These are phyloP conservation scores for Conus betulinus DNA, from an alignment of 1,140 invertebrate species.

Conservation along the genomic window DNA sequence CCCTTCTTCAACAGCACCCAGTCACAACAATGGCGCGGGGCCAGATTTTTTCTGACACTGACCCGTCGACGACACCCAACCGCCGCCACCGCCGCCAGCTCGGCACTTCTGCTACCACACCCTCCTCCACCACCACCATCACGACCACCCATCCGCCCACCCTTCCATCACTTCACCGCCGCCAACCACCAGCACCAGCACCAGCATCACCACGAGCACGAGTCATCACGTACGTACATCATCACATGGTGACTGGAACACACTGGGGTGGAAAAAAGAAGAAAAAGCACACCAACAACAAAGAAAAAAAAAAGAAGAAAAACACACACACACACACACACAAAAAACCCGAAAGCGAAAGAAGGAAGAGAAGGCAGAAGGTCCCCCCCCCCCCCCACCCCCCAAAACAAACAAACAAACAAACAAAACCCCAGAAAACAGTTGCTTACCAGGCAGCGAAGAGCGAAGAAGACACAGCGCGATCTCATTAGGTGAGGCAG, in stretches of 20 bases:
- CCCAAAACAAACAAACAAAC: neutral
- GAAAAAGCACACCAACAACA: conserved; percentile 19
- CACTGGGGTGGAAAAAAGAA: neutral
- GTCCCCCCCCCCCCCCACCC: too few relatives aligned
- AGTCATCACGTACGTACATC: too few relatives aligned
- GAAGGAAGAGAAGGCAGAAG: neutral
- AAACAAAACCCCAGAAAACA: neutral
- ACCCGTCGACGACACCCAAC: neutral
- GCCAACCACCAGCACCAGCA: too few relatives aligned
- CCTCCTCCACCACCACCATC: neutral
- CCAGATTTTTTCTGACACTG: neutral
- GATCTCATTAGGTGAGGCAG: conserved; percentile 33
- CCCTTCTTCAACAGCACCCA: neutral
- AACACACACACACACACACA: too few relatives aligned
- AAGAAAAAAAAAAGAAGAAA: neutral
- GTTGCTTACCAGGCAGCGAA: conserved; percentile 18
- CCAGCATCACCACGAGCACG: too few relatives aligned
- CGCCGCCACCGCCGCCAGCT: too few relatives aligned
- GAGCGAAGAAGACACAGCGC: conserved; percentile 6
- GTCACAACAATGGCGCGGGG: conserved; percentile 25
- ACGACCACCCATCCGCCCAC: neutral
- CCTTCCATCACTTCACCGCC: too few relatives aligned
- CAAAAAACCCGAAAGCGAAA: neutral
- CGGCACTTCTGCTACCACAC: neutral
- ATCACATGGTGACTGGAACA: neutral